Percentiles rank a stretch among this genome's conserved stretches.
These are phyloP conservation scores for Symphodus melops DNA, from an alignment of 2,113 vertebrate genomes.

Conservation along the genomic window DNA sequence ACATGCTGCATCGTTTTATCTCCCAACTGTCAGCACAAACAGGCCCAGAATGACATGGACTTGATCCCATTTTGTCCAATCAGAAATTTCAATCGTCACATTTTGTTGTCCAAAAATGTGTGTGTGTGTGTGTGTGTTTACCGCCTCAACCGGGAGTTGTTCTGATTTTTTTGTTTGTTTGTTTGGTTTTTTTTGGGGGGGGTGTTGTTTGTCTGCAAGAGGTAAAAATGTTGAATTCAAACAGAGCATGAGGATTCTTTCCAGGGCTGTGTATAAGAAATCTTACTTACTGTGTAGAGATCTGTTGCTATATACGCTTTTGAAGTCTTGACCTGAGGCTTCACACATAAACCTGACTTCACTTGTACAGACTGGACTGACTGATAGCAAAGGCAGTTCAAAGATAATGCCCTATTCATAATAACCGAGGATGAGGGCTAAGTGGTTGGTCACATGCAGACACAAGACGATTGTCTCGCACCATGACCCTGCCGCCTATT, in stretches of 20 bases:
- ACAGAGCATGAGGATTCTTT: not conserved
- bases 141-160: not conserved
- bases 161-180: not conserved
- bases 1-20: constrained; percentile 62
- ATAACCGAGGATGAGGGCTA: constrained; percentile 25
- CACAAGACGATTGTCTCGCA: constrained; percentile 55
- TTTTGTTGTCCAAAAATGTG: constrained; percentile 15
- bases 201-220: not conserved
- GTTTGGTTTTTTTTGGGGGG: too few relatives aligned
- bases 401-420: not conserved
- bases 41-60: constrained; percentile 37
- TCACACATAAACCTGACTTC: not conserved
- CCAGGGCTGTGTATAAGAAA: not conserved
- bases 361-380: constrained; percentile 14
- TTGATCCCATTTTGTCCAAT: constrained; percentile 43
- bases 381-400: constrained; percentile 8
- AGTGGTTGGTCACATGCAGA: constrained; percentile 23
- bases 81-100: constrained; percentile 36
- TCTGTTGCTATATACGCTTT: not conserved
- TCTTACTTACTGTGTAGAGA: not conserved
- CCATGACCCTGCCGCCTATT: constrained; percentile 51
- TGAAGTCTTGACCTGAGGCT: not conserved
- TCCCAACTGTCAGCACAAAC: constrained; percentile 60
- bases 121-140: constrained; percentile 17
- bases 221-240: not conserved